Percentiles rank a stretch among this genome's conserved stretches.
Evolutionary conservation across 2,888 invertebrate species (phyloP).

Genomic region (Prosapia bicincta): DNA sequence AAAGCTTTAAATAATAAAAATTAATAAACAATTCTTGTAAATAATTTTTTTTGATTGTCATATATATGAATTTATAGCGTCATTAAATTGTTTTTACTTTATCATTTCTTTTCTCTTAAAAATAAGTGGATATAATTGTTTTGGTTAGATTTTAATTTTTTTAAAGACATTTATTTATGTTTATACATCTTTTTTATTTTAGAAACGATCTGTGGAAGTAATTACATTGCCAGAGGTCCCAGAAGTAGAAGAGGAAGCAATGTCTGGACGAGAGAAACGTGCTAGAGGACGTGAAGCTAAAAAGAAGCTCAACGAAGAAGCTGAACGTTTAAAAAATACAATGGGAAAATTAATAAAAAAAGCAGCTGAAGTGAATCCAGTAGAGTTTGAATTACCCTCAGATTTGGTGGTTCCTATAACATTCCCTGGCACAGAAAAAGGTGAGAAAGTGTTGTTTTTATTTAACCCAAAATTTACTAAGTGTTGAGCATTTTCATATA

Average conservation of each 20-base stretch:
- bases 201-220: neutral
- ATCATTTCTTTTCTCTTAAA: too few relatives aligned
- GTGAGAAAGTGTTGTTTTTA: too few relatives aligned
- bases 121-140: too few relatives aligned
- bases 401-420: constrained; percentile 72
- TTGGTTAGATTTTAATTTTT: too few relatives aligned
- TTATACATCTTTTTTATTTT: neutral
- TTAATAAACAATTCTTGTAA: too few relatives aligned
- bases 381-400: constrained; percentile 82
- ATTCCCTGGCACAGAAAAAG: constrained; percentile 81
- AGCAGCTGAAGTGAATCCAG: constrained; percentile 81
- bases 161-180: too few relatives aligned
- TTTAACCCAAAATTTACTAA: too few relatives aligned
- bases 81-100: too few relatives aligned
- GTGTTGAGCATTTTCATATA: too few relatives aligned
- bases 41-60: too few relatives aligned
- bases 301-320: neutral
- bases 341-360: constrained; percentile 77
- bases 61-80: too few relatives aligned
- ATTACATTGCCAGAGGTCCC: neutral
- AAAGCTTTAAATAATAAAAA: too few relatives aligned
- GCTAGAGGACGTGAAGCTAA: constrained; percentile 3
- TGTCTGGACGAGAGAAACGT: neutral
- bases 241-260: neutral
- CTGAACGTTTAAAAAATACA: constrained; percentile 50